A percentile compares a stretch with the other conserved stretches of the same genome.
These are phyloP conservation scores for Hydroisotoma schaefferi DNA, from an alignment of 2,888 invertebrate species.

Conservation along the genomic window DNA sequence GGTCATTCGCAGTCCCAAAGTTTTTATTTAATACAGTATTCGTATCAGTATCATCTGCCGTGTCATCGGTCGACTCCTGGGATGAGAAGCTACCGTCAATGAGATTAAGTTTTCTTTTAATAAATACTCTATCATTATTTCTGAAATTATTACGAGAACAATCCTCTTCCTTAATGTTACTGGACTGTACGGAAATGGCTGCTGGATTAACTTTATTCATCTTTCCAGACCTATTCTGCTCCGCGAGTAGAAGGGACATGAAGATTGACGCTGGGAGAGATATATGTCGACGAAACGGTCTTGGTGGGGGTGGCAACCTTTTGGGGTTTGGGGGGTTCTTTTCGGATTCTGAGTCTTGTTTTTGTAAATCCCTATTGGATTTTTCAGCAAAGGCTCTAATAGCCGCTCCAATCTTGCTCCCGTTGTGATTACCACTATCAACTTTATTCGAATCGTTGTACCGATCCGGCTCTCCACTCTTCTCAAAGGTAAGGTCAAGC, in stretches of 20 bases:
- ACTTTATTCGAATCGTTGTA: slow-evolving; percentile 2
- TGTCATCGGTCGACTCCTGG: slow-evolving; percentile 4
- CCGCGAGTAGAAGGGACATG: slow-evolving; percentile 33
- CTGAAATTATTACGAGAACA: slow-evolving; percentile 3
- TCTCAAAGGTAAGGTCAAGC: background rate
- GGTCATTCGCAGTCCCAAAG: background rate
- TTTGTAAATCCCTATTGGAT: background rate
- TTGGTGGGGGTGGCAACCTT: slow-evolving; percentile 19
- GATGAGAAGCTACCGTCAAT: slow-evolving; percentile 13
- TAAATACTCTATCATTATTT: slow-evolving; percentile 4
- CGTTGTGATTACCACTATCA: background rate
- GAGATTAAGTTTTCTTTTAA: slow-evolving; percentile 2
- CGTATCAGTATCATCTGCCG: background rate
- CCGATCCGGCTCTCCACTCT: slow-evolving; percentile 18
- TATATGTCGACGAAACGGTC: slow-evolving; percentile 42
- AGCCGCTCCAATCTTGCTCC: too few relatives aligned
- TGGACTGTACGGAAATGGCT: background rate
- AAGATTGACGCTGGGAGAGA: slow-evolving; percentile 45
- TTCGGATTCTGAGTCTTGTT: background rate
- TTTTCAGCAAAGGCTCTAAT: too few relatives aligned
- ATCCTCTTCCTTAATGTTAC: background rate
- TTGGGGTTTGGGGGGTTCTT: background rate
- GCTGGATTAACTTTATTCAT: slow-evolving; percentile 7
- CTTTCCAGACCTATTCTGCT: slow-evolving; percentile 16
- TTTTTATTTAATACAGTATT: too few relatives aligned